Evolutionary conservation across 2,888 invertebrate genomes (phyloP).

Genomic region (Philereme transversata): DNA sequence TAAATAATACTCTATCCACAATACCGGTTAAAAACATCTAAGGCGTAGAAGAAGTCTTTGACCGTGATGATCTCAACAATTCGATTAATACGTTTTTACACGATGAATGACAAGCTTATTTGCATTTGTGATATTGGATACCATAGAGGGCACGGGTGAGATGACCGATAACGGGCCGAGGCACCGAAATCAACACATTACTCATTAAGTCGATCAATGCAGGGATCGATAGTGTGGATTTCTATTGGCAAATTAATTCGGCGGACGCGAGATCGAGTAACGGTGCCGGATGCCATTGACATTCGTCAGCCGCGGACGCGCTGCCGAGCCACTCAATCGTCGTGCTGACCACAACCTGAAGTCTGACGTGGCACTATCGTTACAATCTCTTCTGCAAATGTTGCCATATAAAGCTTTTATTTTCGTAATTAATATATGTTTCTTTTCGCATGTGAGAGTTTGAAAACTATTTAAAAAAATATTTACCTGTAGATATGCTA

Average conservation of each 20-base stretch:
- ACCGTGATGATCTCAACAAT: slow-evolving; percentile 62
- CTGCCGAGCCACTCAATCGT: slow-evolving; percentile 48
- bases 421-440: not conserved
- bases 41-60: slow-evolving; percentile 59
- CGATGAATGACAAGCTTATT: slow-evolving; percentile 51
- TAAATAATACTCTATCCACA: slow-evolving; percentile 52
- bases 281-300: slow-evolving; percentile 81
- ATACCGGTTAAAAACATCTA: slow-evolving; percentile 47
- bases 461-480: too few relatives aligned
- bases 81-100: slow-evolving; percentile 60
- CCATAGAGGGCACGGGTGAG: slow-evolving; percentile 59
- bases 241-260: slow-evolving; percentile 80
- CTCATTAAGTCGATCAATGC: slow-evolving; percentile 75
- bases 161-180: slow-evolving; percentile 67
- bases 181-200: slow-evolving; percentile 66
- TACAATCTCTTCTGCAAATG: slow-evolving; percentile 26
- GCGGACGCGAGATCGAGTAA: slow-evolving; percentile 79
- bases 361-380: slow-evolving; percentile 42
- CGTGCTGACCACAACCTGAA: slow-evolving; percentile 43
- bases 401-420: slow-evolving; percentile 16
- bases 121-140: slow-evolving; percentile 44
- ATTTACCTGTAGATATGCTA: too few relatives aligned
- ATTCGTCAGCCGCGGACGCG: slow-evolving; percentile 73
- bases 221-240: slow-evolving; percentile 73
- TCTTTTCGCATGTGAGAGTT: too few relatives aligned